phyloP scores from a whole-genome alignment of 2,113 vertebrate genomes.

The Bos indicus region DNA sequence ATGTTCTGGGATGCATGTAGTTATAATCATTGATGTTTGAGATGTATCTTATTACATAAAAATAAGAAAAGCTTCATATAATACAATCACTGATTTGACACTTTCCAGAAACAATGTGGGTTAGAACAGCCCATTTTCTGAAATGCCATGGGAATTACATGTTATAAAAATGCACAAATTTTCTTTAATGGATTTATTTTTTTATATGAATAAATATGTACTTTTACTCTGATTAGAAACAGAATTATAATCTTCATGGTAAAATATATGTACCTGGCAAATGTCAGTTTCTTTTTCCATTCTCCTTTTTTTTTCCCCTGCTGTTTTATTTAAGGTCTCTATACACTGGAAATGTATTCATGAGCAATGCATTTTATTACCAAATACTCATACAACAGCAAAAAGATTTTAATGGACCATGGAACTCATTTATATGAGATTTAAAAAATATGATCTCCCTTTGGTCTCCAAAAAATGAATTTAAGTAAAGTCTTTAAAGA shows the following conservation, averaged over 20 bases:
- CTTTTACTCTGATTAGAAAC: not conserved
- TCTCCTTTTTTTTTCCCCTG: not conserved
- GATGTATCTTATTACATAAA: not conserved
- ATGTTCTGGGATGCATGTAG: not conserved
- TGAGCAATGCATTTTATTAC: conserved; percentile 31
- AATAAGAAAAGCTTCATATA: not conserved
- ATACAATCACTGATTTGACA: conserved; percentile 9
- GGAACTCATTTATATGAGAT: conserved; percentile 50
- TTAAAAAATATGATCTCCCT: conserved; percentile 41
- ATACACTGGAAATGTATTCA: conserved; percentile 15
- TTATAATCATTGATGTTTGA: not conserved
- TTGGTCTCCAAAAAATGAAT: conserved; percentile 30
- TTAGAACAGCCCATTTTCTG: not conserved
- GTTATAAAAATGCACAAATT: not conserved
- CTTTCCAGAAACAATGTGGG: conserved; percentile 1
- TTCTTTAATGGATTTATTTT: not conserved
- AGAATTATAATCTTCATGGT: conserved; percentile 6
- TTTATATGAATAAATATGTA: not conserved
- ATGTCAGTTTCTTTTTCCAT: not conserved
- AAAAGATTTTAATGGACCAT: conserved; percentile 40
- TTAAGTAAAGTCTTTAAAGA: conserved; percentile 53
- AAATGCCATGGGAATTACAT: not conserved
- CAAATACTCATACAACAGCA: not conserved
- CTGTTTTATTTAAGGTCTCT: not conserved
- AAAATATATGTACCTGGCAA: not conserved